Conservation (phyloP, 2,113 vertebrate species). For the Paradoxurus hermaphroditus region DNA sequence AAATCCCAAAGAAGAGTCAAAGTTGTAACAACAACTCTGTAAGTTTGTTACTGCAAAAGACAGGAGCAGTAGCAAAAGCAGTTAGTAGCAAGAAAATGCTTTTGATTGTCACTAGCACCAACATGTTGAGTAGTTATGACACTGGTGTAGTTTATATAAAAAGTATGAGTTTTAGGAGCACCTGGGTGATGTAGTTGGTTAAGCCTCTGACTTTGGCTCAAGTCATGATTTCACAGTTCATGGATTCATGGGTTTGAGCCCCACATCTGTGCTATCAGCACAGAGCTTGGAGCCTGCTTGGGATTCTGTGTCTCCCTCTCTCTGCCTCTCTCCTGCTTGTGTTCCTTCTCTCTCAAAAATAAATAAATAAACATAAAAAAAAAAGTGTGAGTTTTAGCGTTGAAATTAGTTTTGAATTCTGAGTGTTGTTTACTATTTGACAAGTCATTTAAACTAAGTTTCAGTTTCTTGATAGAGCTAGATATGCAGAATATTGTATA, state of each 20-base stretch:
- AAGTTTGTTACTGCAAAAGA: background rate
- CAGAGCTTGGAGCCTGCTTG: no score
- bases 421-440: background rate
- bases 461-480: slow-evolving; percentile 14
- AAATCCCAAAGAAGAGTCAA: background rate
- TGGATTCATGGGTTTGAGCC: no score
- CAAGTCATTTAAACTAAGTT: background rate
- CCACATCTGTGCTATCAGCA: no score
- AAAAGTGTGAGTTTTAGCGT: background rate
- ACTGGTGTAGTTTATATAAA: background rate
- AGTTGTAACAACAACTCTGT: background rate
- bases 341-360: no score
- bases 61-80: background rate
- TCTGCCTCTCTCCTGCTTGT: no score
- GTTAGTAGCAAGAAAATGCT: background rate
- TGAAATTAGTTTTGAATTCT: background rate
- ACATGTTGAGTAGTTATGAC: background rate
- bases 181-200: no score
- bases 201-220: no score
- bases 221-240: no score
- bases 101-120: background rate
- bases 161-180: background rate
- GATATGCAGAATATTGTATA: background rate
- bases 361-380: no score
- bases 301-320: no score